These are phyloP conservation scores for Lordiphosa fenestrarum DNA, from an alignment of 2,888 invertebrate species.

Conservation along the genomic window DNA sequence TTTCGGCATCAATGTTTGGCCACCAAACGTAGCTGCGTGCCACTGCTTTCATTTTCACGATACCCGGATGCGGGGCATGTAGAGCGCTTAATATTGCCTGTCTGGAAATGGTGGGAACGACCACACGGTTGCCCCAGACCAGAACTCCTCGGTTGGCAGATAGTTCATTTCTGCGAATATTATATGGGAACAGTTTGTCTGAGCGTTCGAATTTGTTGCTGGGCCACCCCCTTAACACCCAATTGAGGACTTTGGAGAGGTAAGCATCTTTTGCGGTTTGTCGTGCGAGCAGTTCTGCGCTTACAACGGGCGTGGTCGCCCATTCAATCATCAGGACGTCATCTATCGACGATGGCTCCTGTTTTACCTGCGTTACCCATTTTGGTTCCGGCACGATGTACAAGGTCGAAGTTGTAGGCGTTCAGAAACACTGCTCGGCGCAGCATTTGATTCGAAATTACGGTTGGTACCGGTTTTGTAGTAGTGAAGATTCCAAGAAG, in stretches of 20 bases:
- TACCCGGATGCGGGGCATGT: slow-evolving; percentile 1
- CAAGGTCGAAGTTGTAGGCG: neutral
- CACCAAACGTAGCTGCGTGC: no score
- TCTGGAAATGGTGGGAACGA: neutral
- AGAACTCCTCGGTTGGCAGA: neutral
- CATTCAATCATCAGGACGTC: neutral
- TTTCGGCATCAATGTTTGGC: neutral
- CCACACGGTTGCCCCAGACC: neutral
- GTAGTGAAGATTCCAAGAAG: neutral
- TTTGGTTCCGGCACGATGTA: neutral
- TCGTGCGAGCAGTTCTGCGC: no score
- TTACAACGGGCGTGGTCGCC: neutral
- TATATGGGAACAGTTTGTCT: neutral
- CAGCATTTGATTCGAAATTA: neutral
- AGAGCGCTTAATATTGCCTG: neutral
- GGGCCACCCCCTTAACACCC: neutral
- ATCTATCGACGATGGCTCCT: neutral
- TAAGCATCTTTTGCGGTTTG: neutral
- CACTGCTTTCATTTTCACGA: neutral
- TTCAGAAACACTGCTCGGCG: neutral
- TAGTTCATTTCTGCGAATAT: neutral
- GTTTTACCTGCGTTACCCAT: neutral
- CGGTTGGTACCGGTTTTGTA: neutral
- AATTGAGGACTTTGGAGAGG: neutral
- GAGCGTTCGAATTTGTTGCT: neutral